phyloP scores from a whole-genome alignment of 2,113 vertebrate genomes.

The Otolemur garnettii region DNA sequence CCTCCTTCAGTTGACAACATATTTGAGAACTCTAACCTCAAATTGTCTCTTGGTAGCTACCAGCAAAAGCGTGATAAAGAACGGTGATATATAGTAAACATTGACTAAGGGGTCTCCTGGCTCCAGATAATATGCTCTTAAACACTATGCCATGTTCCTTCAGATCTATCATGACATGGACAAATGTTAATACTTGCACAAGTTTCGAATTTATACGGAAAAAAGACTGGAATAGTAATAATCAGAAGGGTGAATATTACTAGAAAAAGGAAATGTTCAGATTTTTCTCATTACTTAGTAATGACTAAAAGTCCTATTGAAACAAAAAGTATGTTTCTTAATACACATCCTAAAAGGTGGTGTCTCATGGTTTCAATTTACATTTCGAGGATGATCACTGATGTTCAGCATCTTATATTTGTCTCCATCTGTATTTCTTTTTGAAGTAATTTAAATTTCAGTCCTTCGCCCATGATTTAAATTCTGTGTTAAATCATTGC shows the following conservation, averaged over 20 bases:
- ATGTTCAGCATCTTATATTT: background rate
- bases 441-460: background rate
- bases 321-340: background rate
- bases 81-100: background rate
- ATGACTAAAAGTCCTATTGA: background rate
- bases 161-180: background rate
- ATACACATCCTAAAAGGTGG: background rate
- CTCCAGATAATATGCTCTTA: background rate
- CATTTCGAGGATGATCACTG: background rate
- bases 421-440: background rate
- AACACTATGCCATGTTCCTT: background rate
- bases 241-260: background rate
- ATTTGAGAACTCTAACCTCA: background rate
- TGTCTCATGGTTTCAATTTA: background rate
- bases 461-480: background rate
- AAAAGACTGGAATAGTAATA: background rate
- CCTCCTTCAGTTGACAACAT: background rate
- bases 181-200: background rate
- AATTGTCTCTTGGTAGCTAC: background rate
- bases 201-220: background rate
- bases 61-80: background rate
- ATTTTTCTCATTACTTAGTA: background rate
- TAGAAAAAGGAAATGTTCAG: background rate
- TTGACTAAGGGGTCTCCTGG: background rate
- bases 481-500: background rate